Base-by-base conservation (phyloP, 2,888 invertebrate species). In the Clistopyga incitator region DNA sequence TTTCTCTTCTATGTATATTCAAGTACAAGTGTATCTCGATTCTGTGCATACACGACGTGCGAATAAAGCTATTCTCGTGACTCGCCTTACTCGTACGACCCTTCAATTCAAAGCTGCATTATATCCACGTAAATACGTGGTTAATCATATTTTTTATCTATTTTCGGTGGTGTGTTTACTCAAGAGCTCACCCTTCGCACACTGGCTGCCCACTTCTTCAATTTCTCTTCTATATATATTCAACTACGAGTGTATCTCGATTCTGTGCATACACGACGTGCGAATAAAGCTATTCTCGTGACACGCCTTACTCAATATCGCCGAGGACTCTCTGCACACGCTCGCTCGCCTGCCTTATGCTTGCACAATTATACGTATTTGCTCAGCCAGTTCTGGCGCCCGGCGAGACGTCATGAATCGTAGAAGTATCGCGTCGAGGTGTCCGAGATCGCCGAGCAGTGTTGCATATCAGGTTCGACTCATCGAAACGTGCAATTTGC, bases 281-380 rank as follows among this genome's bases (percentile, higher is more conserved):
- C 42, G 23, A 23, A 54, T 42, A 54, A 56, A 56, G 71, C 54
- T 56, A 71, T 71, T 71, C 71, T 42, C 42, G 54, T 50, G 71
- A 71, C 50, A 38, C 67, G 47, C 47, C 50, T 68, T 71, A 56
- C 56, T 42, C 54, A 70, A 70, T 54, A 70, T 70, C 70, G 8
- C 23, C 54, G 54, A 54, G 54, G 38, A 70, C 38, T 70, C 47
- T 29, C 29, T 29, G 34, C 34, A 61, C 54, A 54, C 54, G 23
- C n/a, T 38, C 52, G n/a, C 38, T 8, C 18, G 34, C 13, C 2
- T 52, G 13, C n/a, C 11, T 8, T 20, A 52, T 20, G 3, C 70
- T 71, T 54, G 71, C 54, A 42, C 71, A 71, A 71, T 71, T 56
- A 45, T 71, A 42, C 23, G 23, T 56, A 56, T 56, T 38, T 54